phyloP scores from a whole-genome alignment of 2,888 invertebrate species.

The Sceliomorpha sp. region DNA sequence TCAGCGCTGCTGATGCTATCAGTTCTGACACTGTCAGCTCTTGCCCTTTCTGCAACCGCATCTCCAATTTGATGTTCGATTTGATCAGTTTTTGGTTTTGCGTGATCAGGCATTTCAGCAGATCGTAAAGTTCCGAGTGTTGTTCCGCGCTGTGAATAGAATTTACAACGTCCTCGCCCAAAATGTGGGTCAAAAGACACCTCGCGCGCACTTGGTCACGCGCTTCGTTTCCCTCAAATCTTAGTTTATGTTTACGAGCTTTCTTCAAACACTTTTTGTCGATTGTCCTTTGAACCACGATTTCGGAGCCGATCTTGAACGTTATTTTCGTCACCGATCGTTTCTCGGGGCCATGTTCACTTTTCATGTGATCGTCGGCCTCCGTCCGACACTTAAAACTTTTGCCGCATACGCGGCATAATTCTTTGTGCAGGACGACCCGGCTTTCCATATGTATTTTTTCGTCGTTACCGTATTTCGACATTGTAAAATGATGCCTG shows the following conservation, averaged over 20 bases:
- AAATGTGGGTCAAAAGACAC: too few species aligned
- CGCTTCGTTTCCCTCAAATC: too few species aligned
- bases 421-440: slow-evolving; percentile 60
- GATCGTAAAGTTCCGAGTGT: neutral
- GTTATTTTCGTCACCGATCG: slow-evolving; percentile 36
- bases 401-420: slow-evolving; percentile 61
- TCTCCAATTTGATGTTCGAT: neutral
- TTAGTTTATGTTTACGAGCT: too few species aligned
- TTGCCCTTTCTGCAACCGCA: neutral
- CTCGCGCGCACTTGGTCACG: too few species aligned
- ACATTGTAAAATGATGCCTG: too few species aligned
- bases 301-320: slow-evolving; percentile 63
- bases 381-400: slow-evolving; percentile 66
- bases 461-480: too few species aligned
- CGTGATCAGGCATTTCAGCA: neutral
- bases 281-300: slow-evolving; percentile 55
- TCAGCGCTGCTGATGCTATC: too few species aligned
- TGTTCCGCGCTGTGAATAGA: neutral
- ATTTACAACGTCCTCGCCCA: too few species aligned
- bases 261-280: slow-evolving; percentile 50
- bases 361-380: slow-evolving; percentile 49
- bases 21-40: neutral
- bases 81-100: neutral
- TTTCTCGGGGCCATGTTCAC: slow-evolving; percentile 42
- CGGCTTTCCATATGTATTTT: slow-evolving; percentile 43